Evolutionary conservation across 2,888 invertebrate species (phyloP), one percentile per base, ranked within the genome.

Genomic region (Patella depressa): DNA sequence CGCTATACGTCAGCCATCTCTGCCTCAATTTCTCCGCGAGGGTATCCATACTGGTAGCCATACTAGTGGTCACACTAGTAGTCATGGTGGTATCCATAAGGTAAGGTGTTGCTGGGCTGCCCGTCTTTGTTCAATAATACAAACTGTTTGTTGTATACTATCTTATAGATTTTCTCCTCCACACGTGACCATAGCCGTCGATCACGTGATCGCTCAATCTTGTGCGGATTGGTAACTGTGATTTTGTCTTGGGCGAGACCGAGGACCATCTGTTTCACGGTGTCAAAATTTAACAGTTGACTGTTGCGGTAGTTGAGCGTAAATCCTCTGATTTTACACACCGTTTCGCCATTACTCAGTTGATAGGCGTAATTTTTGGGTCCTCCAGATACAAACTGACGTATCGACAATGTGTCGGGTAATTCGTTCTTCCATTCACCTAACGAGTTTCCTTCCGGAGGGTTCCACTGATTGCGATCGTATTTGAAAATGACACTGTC

Each of bases 271-370:
- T 59, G 17, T 59, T 59, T 59, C 17, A 59, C 59, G n/a, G 59
- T 59, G n/a, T 59, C 59, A 7, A 59, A 59, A 59, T 59, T 59
- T 3, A 59, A 19, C 19, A n/a, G 59, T 59, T 59, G 59, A 17
- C 17, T 59, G 17, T 19, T 19, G 0, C 59, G 14, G 59, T 59
- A 59, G 59, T 9, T 59, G n/a, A 59, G 19, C 19, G 59, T 59
- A 59, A 59, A 59, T 59, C 59, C 59, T 7, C 59, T 9, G n/a
- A 59, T 17, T 19, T 59, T 59, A 59, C 59, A 15, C 5, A 59
- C 59, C 19, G 59, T 59, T 59, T 59, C 59, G 7, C 59, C 59
- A n/a, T 59, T 59, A 19, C 59, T 59, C 59, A 59, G 59, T 59
- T 59, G 59, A 19, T 59, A 59, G 19, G 59, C 59, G 59, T 59